Base-by-base conservation (phyloP, 2,888 invertebrate genomes). In the Plagodis dolabraria region DNA sequence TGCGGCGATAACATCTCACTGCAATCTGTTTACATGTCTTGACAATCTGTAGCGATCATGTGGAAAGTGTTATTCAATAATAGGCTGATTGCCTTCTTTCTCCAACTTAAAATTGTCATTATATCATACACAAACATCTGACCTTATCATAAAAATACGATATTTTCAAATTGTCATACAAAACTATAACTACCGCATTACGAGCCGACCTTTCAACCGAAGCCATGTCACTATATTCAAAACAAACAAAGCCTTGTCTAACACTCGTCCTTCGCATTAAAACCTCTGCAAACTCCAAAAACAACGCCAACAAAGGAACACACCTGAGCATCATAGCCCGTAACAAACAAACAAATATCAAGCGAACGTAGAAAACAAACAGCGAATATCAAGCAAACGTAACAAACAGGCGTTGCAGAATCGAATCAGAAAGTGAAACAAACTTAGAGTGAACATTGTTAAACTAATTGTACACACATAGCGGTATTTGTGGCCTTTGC, bases 391-490 rank as follows among this genome's bases (percentile, higher is more conserved):
- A 55, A 53, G 58, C 58, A 47, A 60, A 55, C 56, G 56, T 53
- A 45, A 59, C 59, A 54, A 54, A 59, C 60, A 56, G 47, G 7
- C 54, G 59, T 34, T 53, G 56, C 72, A 65, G 74, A 76, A 76
- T 74, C 74, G 73, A 65, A 68, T 66, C 66, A 63, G 33, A 47
- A 53, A 68, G 69, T 65, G 63, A 57, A 74, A 81, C 79, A 82
- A 82, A 65, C 73, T 70, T 83, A 84, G 53, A 52, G 48, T 82
- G 70, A 82, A 82, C 86, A 83, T 80, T 78, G 82, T 84, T 83
- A 77, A 82, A 85, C 83, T 85, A 87, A 87, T 84, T 82, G 84
- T 80, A 79, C 82, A 84, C 85, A 87, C 85, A 84, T 76, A 79
- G 84, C 76, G 82, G 79, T 74, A 74, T 76, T 75, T 73, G 76